These are phyloP conservation scores for Lordiphosa mommai DNA, from an alignment of 1,140 invertebrate species.

Conservation along the genomic window DNA sequence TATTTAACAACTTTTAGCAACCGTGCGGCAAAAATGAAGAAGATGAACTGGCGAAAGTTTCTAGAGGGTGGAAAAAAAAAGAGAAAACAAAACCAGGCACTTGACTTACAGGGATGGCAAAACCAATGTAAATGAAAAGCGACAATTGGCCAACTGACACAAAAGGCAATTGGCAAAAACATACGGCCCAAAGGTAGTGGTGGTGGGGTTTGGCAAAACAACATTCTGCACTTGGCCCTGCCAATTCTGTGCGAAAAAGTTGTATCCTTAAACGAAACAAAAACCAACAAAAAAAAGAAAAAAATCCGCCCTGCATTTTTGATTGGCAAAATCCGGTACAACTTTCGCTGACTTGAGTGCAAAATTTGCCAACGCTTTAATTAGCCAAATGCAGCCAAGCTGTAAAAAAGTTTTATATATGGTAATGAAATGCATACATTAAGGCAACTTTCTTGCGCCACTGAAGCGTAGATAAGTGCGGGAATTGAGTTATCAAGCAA, in stretches of 20 bases:
- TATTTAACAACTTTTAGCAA: slow-evolving; percentile 76
- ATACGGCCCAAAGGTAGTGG: slow-evolving; percentile 4
- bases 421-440: slow-evolving; percentile 48
- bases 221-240: slow-evolving; percentile 32
- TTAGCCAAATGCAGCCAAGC: slow-evolving; percentile 51
- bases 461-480: slow-evolving; percentile 13
- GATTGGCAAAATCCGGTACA: slow-evolving; percentile 44
- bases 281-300: too few species aligned
- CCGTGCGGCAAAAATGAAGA: slow-evolving; percentile 60
- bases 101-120: slow-evolving; percentile 49
- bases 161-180: slow-evolving; percentile 42
- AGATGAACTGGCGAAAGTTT: slow-evolving; percentile 59
- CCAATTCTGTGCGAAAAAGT: slow-evolving; percentile 1
- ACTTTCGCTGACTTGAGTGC: background rate
- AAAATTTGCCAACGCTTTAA: slow-evolving; percentile 49
- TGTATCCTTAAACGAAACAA: slow-evolving; percentile 24
- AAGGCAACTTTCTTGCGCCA: slow-evolving; percentile 43
- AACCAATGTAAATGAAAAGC: slow-evolving; percentile 26
- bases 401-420: slow-evolving; percentile 50
- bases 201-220: slow-evolving; percentile 13
- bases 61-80: slow-evolving; percentile 17
- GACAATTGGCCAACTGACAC: slow-evolving; percentile 27
- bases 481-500: slow-evolving; percentile 25
- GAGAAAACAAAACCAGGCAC: slow-evolving; percentile 36
- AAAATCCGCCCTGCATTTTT: slow-evolving; percentile 22